phyloP scores from a whole-genome alignment of 2,113 vertebrate species.

The Chloropsis cyanopogon region DNA sequence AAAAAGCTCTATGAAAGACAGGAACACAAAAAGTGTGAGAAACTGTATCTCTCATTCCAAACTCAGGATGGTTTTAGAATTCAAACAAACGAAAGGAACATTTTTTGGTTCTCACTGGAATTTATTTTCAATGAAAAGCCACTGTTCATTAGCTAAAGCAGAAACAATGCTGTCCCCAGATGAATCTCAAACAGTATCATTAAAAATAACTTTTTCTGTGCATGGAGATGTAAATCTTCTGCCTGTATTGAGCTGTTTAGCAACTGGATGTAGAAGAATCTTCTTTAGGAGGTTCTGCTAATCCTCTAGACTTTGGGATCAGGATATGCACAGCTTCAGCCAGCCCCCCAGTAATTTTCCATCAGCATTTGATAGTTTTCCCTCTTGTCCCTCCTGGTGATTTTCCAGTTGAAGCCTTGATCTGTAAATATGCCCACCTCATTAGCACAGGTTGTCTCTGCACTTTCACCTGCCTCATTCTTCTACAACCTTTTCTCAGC shows the following conservation, averaged over 20 bases:
- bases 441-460: neutral
- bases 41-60: neutral
- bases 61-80: neutral
- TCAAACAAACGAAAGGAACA: neutral
- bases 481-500: neutral
- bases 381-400: neutral
- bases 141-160: neutral
- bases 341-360: neutral
- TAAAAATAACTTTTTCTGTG: neutral
- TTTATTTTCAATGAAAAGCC: neutral
- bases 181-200: neutral
- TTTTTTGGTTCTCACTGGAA: neutral
- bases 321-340: neutral
- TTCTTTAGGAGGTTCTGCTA: neutral
- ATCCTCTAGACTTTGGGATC: neutral
- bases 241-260: neutral
- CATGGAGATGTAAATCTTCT: neutral
- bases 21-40: accelerated
- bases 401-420: neutral
- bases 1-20: neutral
- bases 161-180: neutral
- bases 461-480: neutral
- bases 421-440: neutral
- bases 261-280: neutral
- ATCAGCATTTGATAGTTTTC: neutral